Evolutionary conservation across 2,113 vertebrate genomes (phyloP).

Genomic region (Nothoprocta pentlandii): DNA sequence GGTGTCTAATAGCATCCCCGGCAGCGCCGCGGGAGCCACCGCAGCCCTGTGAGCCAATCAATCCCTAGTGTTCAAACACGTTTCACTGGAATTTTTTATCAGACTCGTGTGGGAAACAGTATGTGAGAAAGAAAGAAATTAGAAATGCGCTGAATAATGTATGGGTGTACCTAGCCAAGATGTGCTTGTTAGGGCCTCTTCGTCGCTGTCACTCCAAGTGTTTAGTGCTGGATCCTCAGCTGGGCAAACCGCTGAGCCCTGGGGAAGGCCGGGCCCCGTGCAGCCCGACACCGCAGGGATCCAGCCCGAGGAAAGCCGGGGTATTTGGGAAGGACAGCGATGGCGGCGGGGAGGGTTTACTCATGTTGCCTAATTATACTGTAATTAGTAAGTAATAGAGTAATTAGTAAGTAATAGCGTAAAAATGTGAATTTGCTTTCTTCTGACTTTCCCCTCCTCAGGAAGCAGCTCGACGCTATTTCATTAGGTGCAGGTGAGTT

Average conservation of each 20-base stretch:
- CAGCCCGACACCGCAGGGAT: background rate
- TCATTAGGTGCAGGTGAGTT: slow-evolving; percentile 1
- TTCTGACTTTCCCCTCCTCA: background rate
- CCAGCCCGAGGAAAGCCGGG: background rate
- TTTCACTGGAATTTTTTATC: slow-evolving; percentile 33
- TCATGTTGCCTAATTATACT: background rate
- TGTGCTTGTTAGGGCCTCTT: slow-evolving; percentile 23
- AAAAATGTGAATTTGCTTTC: background rate
- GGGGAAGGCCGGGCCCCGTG: background rate
- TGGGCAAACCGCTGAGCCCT: background rate
- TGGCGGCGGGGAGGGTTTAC: background rate
- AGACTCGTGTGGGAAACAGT: rapidly evolving
- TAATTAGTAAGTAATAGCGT: background rate
- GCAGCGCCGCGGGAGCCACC: background rate
- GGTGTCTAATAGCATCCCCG: background rate
- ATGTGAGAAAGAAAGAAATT: slow-evolving; percentile 4
- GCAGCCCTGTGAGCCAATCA: slow-evolving; percentile 25
- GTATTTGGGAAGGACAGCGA: background rate
- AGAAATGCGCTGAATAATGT: slow-evolving; percentile 42
- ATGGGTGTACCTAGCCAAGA: background rate
- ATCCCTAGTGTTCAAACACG: slow-evolving; percentile 41
- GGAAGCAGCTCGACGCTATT: background rate
- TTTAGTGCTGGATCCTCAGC: slow-evolving; percentile 34
- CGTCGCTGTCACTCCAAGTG: background rate
- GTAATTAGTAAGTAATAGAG: background rate